A percentile compares a stretch with the other conserved stretches of the same genome.
These are phyloP conservation scores for Drosophila percnosoma DNA, from an alignment of 2,888 invertebrate species.

Conservation along the genomic window DNA sequence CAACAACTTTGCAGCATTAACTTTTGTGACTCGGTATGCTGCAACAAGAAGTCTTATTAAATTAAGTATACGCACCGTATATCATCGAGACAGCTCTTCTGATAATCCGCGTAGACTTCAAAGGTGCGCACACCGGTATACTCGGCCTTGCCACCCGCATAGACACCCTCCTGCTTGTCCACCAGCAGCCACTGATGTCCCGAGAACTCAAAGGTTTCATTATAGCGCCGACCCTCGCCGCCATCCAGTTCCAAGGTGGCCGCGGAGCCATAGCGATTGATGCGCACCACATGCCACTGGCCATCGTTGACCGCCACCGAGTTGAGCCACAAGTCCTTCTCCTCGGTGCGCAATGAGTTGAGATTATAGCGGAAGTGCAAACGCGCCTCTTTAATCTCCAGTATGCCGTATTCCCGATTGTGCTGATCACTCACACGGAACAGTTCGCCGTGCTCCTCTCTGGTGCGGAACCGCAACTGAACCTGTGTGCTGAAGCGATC, in stretches of 20 bases:
- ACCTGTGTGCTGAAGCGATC: conserved; percentile 96
- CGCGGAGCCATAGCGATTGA: conserved; percentile 95
- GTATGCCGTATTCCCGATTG: conserved; percentile 96
- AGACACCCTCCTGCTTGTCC: conserved; percentile 97
- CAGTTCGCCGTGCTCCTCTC: conserved; percentile 96
- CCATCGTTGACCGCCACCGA: conserved; percentile 97
- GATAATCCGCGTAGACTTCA: conserved; percentile 97
- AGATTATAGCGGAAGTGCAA: conserved; percentile 96
- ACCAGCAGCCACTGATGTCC: conserved; percentile 97
- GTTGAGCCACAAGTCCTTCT: conserved; percentile 95
- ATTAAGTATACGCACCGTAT: conserved; percentile 83
- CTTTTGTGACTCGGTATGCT: neutral
- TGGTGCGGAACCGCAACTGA: conserved; percentile 96
- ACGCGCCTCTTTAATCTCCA: conserved; percentile 95
- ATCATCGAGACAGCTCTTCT: conserved; percentile 92
- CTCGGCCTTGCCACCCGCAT: conserved; percentile 97
- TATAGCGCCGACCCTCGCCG: conserved; percentile 96
- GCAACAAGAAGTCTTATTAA: neutral
- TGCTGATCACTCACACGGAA: conserved; percentile 97
- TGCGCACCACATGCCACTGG: conserved; percentile 97
- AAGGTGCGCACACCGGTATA: conserved; percentile 97
- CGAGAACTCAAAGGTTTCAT: conserved; percentile 95
- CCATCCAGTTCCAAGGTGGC: conserved; percentile 97
- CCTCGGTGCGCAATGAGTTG: conserved; percentile 95
- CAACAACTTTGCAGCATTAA: neutral